These are phyloP conservation scores for Trichogramma dendrolimi DNA, from an alignment of 2,888 invertebrate genomes.

Conservation along the genomic window DNA sequence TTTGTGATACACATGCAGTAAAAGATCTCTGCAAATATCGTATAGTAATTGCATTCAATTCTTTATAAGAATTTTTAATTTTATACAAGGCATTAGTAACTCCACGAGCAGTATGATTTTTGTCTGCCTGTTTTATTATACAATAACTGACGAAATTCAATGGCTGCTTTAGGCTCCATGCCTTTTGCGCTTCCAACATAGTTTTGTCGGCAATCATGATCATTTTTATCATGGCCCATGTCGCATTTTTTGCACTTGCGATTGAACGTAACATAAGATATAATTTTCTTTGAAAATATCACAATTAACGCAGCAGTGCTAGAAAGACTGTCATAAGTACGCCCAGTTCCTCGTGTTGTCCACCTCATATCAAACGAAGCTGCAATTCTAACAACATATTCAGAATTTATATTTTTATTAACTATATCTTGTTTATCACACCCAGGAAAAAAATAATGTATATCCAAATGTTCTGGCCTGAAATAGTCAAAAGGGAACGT, in stretches of 20 bases:
- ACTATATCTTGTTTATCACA: not conserved
- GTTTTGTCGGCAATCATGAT: slow-evolving; percentile 34
- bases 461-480: slow-evolving; percentile 3
- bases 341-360: slow-evolving; percentile 30
- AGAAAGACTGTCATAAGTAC: slow-evolving; percentile 32
- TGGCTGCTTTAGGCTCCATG: slow-evolving; percentile 33
- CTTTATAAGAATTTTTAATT: slow-evolving; percentile 23
- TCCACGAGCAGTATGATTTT: slow-evolving; percentile 33
- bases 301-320: slow-evolving; percentile 31
- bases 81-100: slow-evolving; percentile 27
- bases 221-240: slow-evolving; percentile 20
- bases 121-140: slow-evolving; percentile 32
- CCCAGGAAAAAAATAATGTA: slow-evolving; percentile 4
- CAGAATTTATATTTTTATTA: not conserved
- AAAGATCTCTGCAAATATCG: slow-evolving; percentile 28
- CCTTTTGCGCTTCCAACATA: slow-evolving; percentile 20
- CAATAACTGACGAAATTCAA: slow-evolving; percentile 23
- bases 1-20: slow-evolving; percentile 27
- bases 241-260: slow-evolving; percentile 33
- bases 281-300: slow-evolving; percentile 30
- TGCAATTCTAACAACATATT: slow-evolving; percentile 17
- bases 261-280: slow-evolving; percentile 28
- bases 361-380: slow-evolving; percentile 30
- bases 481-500: slow-evolving; percentile 2
- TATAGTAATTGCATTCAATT: slow-evolving; percentile 22